Evolutionary conservation across 64 coral and sea anemone genomes (phyloP).

Genomic region (Dendronephthya gigantea): DNA sequence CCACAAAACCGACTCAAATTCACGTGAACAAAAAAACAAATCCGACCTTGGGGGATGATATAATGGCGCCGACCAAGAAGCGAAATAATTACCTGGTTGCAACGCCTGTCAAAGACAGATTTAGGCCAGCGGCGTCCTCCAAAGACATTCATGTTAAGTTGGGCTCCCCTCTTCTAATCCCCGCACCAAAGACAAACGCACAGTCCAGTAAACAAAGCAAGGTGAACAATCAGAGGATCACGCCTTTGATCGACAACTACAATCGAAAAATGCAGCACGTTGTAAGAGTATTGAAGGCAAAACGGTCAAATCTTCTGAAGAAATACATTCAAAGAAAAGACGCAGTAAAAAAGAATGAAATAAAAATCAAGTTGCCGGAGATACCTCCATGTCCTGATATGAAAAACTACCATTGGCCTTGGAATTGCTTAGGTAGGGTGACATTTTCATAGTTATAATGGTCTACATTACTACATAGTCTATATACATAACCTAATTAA

Average conservation of each 20-base stretch:
- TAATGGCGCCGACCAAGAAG: neutral
- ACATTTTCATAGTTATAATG: neutral
- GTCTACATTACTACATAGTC: too few species aligned
- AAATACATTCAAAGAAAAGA: neutral
- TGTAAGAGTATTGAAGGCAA: neutral
- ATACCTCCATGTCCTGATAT: conserved; percentile 10
- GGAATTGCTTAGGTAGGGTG: neutral
- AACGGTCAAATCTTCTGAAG: neutral
- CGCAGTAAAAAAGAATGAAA: neutral
- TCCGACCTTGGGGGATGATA: neutral
- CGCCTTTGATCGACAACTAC: neutral
- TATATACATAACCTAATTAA: too few species aligned
- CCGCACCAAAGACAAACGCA: neutral
- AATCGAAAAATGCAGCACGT: neutral
- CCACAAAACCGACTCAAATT: neutral
- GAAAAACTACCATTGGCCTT: conserved; percentile 5
- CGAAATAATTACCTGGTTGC: neutral
- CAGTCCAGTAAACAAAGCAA: neutral
- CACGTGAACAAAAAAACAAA: neutral
- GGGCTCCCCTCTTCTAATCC: neutral
- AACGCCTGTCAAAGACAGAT: neutral
- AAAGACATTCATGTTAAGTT: neutral
- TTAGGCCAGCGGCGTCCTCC: neutral
- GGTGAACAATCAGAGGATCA: neutral
- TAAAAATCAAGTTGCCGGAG: conserved; percentile 1